phyloP scores from a whole-genome alignment of 1,140 invertebrate genomes.

The Aculops lycopersici region DNA sequence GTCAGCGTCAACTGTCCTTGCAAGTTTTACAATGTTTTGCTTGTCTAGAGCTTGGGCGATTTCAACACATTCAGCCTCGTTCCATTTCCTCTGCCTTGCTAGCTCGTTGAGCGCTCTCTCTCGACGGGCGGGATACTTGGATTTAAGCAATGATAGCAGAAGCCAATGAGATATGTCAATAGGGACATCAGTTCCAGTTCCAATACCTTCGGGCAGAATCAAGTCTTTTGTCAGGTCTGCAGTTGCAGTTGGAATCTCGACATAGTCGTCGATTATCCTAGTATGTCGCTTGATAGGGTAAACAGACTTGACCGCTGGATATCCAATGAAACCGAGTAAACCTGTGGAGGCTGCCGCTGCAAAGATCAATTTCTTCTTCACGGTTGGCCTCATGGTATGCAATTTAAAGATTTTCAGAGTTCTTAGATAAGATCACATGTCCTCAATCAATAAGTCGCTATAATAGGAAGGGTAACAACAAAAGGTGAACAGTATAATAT shows the following conservation, averaged over 20 bases:
- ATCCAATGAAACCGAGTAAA: not conserved
- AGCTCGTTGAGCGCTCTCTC: conserved; percentile 1
- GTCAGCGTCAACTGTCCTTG: conserved; percentile 5
- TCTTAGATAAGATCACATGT: too few species aligned
- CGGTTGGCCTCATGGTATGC: not conserved
- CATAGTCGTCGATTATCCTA: not conserved
- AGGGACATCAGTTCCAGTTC: not conserved
- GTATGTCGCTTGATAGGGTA: not conserved
- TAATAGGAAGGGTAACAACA: too few species aligned
- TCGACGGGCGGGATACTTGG: not conserved
- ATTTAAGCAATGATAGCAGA: not conserved
- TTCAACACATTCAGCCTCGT: conserved; percentile 7
- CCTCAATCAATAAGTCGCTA: too few species aligned
- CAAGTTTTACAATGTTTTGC: conserved; percentile 2
- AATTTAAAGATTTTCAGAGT: too few species aligned
- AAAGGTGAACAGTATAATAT: too few species aligned
- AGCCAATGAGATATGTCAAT: not conserved
- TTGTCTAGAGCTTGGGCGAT: conserved; percentile 8
- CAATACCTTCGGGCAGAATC: not conserved
- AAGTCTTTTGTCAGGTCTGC: not conserved
- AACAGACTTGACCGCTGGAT: not conserved
- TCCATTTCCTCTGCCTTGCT: not conserved
- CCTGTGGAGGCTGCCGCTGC: not conserved
- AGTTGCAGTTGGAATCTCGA: not conserved
- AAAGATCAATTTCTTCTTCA: conserved; percentile 1